Evolutionary conservation across 2,888 invertebrate species (phyloP).

Genomic region (Leptinotarsa rubiginosa): DNA sequence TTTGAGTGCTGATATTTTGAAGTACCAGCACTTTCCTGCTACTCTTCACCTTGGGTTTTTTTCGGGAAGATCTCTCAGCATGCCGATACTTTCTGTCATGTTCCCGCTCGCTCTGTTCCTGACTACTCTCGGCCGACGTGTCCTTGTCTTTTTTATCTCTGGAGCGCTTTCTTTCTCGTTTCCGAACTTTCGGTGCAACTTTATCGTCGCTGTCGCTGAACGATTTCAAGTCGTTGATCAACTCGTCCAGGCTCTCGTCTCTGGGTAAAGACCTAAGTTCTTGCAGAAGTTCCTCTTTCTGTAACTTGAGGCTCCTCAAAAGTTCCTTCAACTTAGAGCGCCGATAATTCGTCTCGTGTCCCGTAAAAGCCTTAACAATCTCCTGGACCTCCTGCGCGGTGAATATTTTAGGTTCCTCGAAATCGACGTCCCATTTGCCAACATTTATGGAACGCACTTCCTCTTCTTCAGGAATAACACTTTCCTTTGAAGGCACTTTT

Average conservation of each 20-base stretch:
- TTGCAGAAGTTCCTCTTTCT: constrained; percentile 61
- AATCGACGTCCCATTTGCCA: constrained; percentile 52
- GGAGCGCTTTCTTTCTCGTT: constrained; percentile 31
- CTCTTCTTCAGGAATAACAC: constrained; percentile 34
- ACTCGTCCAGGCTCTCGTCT: constrained; percentile 53
- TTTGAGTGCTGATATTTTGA: constrained; percentile 64
- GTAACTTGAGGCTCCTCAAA: constrained; percentile 60
- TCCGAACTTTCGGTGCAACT: constrained; percentile 24
- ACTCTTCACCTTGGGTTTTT: constrained; percentile 44
- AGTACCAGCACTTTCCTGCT: constrained; percentile 51
- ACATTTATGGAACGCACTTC: constrained; percentile 37
- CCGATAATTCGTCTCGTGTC: constrained; percentile 49
- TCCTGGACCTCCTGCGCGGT: constrained; percentile 54
- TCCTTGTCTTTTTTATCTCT: constrained; percentile 38
- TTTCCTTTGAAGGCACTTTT: constrained; percentile 34
- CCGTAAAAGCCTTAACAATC: constrained; percentile 50
- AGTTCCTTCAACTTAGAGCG: constrained; percentile 59
- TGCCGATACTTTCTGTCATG: neutral
- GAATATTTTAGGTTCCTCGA: constrained; percentile 48
- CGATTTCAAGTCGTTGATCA: constrained; percentile 51
- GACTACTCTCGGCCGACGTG: constrained; percentile 40
- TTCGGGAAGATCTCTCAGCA: constrained; percentile 39
- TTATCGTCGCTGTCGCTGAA: constrained; percentile 39
- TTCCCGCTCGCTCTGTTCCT: constrained; percentile 15
- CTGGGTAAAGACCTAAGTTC: constrained; percentile 60